A percentile compares a stretch with the other conserved stretches of the same genome.
These are phyloP conservation scores for Sebastes itinus DNA, from an alignment of 2,797 vertebrate genomes.

Conservation along the genomic window DNA sequence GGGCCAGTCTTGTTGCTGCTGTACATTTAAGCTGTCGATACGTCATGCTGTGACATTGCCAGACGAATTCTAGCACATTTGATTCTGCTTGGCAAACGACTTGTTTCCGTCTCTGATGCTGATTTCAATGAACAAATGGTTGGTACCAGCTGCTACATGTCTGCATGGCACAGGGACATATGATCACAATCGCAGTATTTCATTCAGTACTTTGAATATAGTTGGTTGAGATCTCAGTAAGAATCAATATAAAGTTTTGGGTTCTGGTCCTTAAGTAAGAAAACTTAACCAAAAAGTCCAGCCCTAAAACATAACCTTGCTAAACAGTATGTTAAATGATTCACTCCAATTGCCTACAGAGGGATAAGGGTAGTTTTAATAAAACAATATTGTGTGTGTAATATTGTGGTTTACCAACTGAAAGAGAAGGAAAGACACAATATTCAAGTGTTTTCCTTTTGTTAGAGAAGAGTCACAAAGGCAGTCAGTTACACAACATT, in stretches of 20 bases:
- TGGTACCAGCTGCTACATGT: not conserved
- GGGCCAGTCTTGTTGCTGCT: not conserved
- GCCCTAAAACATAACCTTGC: not conserved
- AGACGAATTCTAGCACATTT: not conserved
- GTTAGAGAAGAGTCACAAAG: not conserved
- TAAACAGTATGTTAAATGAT: not conserved
- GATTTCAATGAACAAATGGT: conserved; percentile 25
- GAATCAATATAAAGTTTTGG: no score
- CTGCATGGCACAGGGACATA: not conserved
- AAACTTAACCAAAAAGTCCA: no score
- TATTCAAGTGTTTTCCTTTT: not conserved
- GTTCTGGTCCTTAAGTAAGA: no score
- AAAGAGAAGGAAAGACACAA: not conserved
- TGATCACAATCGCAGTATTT: no score
- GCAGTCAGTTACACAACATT: no score
- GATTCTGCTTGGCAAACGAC: not conserved
- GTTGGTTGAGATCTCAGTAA: no score
- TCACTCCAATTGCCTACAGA: not conserved
- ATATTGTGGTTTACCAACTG: not conserved
- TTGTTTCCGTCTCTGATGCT: not conserved
- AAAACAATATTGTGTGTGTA: not conserved
- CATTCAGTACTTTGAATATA: no score
- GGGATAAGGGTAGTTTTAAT: not conserved
- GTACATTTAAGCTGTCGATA: not conserved
- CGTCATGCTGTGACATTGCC: not conserved